phyloP scores from a whole-genome alignment of 2,888 invertebrate species.

The Plebejus anna region DNA sequence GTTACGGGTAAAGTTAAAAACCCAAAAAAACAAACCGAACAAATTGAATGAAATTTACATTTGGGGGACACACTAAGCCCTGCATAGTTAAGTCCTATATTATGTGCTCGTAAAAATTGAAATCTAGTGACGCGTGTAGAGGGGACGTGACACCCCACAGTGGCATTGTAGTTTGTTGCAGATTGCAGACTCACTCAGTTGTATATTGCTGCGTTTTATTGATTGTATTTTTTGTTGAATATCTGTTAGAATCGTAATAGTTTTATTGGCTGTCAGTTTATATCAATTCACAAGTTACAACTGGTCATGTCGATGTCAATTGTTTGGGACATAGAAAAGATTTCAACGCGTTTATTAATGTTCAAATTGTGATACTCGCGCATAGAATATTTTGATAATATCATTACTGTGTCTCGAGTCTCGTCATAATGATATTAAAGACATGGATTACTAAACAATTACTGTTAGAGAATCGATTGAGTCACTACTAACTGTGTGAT shows the following conservation, averaged over 20 bases:
- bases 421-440: background rate
- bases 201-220: background rate
- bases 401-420: background rate
- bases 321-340: background rate
- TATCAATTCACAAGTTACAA: background rate
- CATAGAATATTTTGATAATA: background rate
- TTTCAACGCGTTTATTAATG: background rate
- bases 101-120: conserved; percentile 17
- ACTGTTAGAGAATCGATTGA: background rate
- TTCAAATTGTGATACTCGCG: background rate
- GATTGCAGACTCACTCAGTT: background rate
- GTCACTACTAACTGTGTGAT: background rate
- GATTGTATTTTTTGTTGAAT: background rate
- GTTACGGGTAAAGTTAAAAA: background rate
- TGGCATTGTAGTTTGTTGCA: conserved; percentile 1
- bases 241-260: conserved; percentile 1
- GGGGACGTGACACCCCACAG: conserved; percentile 24
- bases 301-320: background rate
- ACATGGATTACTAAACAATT: background rate
- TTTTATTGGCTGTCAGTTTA: background rate
- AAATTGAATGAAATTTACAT: conserved; percentile 16
- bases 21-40: background rate
- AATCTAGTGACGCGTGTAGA: conserved; percentile 13
- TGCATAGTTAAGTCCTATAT: conserved; percentile 9
- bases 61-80: conserved; percentile 4